These are phyloP conservation scores for Alcedo atthis DNA, from an alignment of 2,797 vertebrate species.

Conservation along the genomic window DNA sequence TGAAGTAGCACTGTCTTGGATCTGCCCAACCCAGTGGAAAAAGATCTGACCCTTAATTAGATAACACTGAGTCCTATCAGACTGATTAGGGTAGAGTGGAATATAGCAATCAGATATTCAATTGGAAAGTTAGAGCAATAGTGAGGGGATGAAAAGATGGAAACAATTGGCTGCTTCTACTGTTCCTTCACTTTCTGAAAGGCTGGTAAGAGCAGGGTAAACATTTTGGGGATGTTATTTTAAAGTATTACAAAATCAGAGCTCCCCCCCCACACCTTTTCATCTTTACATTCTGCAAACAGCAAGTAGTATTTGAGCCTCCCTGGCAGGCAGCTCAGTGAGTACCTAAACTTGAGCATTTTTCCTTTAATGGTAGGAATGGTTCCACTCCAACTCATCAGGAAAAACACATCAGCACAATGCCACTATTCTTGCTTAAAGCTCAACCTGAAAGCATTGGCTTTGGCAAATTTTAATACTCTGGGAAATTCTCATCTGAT, in stretches of 20 bases:
- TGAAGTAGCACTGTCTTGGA: background rate
- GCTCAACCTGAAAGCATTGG: background rate
- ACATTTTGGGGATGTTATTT: background rate
- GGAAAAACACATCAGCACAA: slow-evolving; percentile 1
- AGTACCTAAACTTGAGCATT: background rate
- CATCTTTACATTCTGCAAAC: background rate
- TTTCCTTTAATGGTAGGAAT: background rate
- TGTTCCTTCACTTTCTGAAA: background rate
- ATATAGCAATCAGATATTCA: background rate
- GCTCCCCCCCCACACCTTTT: background rate
- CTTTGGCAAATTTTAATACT: background rate
- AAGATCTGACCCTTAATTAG: background rate
- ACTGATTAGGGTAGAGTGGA: background rate
- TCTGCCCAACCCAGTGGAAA: background rate
- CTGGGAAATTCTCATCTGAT: background rate
- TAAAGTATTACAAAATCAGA: background rate
- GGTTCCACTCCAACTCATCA: background rate
- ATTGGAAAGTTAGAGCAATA: background rate
- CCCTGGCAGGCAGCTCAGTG: background rate
- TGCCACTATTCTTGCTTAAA: background rate
- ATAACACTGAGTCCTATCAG: background rate
- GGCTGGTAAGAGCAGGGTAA: background rate
- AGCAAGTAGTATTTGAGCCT: background rate
- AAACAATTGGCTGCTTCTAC: background rate
- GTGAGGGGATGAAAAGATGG: background rate